Conservation (phyloP, 2,888 invertebrate genomes). For the Drosophila kuntzei region DNA sequence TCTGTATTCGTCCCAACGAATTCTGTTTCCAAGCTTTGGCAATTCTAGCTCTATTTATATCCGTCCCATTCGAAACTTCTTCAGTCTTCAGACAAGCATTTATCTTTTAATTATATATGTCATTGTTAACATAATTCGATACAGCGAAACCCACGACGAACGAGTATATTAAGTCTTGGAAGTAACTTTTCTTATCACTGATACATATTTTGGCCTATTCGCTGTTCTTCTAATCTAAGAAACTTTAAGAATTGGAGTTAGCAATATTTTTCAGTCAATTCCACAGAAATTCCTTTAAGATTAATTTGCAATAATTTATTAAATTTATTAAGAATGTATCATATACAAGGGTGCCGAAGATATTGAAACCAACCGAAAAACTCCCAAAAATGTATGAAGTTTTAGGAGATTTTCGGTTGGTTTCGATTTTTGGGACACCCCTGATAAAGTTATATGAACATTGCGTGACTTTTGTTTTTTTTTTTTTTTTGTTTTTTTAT, state of each 20-base stretch:
- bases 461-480: not conserved
- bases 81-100: conserved; percentile 1
- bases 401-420: too few relatives aligned
- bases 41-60: conserved; percentile 42
- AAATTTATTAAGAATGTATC: not conserved
- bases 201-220: not conserved
- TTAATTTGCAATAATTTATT: not conserved
- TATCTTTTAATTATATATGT: conserved; percentile 45
- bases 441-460: conserved; percentile 1
- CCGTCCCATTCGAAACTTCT: not conserved
- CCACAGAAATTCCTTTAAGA: not conserved
- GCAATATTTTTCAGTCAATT: not conserved
- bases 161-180: not conserved
- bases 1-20: not conserved
- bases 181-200: conserved; percentile 13
- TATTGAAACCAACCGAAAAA: too few relatives aligned
- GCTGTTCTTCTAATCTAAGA: too few relatives aligned
- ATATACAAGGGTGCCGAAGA: too few relatives aligned
- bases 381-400: too few relatives aligned
- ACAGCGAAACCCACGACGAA: not conserved
- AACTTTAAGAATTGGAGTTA: not conserved
- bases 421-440: too few relatives aligned
- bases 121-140: conserved; percentile 10
- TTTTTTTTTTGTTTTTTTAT: too few relatives aligned
- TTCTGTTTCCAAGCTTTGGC: not conserved